A percentile compares a stretch with the other conserved stretches of the same genome.
phyloP scores from a whole-genome alignment of 2,888 invertebrate species.

The Amblyjoppa fuscipennis region DNA sequence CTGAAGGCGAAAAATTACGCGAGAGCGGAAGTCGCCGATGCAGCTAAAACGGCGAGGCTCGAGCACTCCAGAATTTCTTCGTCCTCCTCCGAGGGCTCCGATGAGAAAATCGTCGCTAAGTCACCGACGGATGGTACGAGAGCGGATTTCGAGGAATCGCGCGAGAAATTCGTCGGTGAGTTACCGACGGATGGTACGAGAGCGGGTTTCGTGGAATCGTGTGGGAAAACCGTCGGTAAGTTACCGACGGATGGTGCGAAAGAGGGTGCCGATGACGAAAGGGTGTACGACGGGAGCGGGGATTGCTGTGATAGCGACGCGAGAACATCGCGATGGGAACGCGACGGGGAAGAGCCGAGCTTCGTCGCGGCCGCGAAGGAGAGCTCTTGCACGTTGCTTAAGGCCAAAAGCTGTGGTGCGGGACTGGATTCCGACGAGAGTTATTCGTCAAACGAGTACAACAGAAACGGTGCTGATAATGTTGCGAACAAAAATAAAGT shows the following conservation, averaged over 20 bases:
- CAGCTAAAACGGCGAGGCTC: constrained; percentile 32
- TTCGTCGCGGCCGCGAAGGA: constrained; percentile 59
- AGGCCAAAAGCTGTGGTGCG: constrained; percentile 82
- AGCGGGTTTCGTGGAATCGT: neutral
- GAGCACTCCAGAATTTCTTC: constrained; percentile 59
- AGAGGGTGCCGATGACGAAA: constrained; percentile 4
- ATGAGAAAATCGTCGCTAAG: constrained; percentile 19
- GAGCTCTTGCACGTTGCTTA: constrained; percentile 74
- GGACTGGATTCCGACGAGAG: constrained; percentile 79
- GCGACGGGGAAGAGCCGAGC: neutral
- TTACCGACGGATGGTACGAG: neutral
- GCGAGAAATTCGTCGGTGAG: neutral
- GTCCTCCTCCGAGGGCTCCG: constrained; percentile 40
- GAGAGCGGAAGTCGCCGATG: constrained; percentile 41
- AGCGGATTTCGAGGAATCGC: neutral
- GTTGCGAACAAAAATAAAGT: constrained; percentile 9
- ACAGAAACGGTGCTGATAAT: constrained; percentile 66
- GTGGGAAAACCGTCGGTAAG: neutral
- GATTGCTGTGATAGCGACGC: constrained; percentile 69
- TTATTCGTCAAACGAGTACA: constrained; percentile 76
- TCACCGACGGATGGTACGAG: neutral
- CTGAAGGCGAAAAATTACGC: constrained; percentile 52
- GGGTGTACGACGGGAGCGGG: neutral
- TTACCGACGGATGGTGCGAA: neutral
- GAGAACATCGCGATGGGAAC: constrained; percentile 35